Base-by-base conservation (phyloP, 2,888 invertebrate species). In the Cremastobaeus sp. region DNA sequence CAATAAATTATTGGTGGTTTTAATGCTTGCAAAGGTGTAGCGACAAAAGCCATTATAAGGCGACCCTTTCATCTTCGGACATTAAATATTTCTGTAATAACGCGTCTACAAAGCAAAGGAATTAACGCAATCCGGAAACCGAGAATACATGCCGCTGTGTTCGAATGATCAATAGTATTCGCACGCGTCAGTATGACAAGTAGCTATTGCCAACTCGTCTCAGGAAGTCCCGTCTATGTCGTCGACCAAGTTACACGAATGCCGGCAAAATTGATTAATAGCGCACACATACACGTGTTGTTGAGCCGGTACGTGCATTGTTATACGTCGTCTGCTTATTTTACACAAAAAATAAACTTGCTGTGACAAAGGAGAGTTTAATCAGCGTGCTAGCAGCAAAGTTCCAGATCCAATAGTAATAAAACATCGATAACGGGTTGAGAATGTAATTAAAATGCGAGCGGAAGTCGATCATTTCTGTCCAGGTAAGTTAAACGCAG, bases 151-250 rank as follows among this genome's bases (percentile, higher is more conserved):
- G 54, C 28, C 59, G 37, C 62, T 66, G 66, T 70, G 66, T 71
- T 71, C 54, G 62, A 71, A 75, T 75, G 75, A 75, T 75, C 75
- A 71, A 75, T 75, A 75, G 75, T 48, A 57, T 60, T 68, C 71
- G 71, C 59, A 60, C 74, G 74, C 66, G 74, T 75, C 74, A 70
- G 66, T 75, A 75, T 75, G 74, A 75, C 70, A 75, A 75, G 74
- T 75, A 69, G 69, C 74, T 54, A 69, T 55, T 71, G 68, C 75
- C 64, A 64, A 57, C 60, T 74, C 62, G 70, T 70, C 66, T 70
- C 66, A 66, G 66, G 66, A 74, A 74, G 65, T 69, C 47, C 65
- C 65, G 70, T 70, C 60, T 69, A 52, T 62, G 68, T 74, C 68
- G 68, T 68, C 68, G 62, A 35, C 73, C 68, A 60, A 57, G 68